Evolutionary conservation across 1,140 invertebrate genomes (phyloP).

Genomic region (Lerema accius): DNA sequence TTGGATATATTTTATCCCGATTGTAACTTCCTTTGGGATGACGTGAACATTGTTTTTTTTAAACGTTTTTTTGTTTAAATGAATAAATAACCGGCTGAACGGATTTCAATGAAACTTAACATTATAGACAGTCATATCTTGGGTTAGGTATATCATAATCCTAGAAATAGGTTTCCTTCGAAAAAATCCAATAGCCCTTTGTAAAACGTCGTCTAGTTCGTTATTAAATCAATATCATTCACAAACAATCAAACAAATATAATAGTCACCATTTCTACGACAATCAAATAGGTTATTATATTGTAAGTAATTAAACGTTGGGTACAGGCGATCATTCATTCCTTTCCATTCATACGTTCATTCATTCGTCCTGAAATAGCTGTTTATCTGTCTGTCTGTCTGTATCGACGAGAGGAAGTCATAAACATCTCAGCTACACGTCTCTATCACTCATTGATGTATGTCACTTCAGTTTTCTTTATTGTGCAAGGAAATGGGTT

Average conservation of each 20-base stretch:
- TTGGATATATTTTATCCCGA: too few relatives aligned
- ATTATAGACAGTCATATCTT: too few relatives aligned
- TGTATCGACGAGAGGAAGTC: slow-evolving; percentile 57
- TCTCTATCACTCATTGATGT: slow-evolving; percentile 55
- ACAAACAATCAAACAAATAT: neutral
- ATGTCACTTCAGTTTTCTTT: slow-evolving; percentile 53
- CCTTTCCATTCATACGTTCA: slow-evolving; percentile 55
- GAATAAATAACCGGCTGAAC: too few relatives aligned
- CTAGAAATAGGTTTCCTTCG: too few relatives aligned
- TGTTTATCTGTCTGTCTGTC: slow-evolving; percentile 54
- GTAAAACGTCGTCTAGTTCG: too few relatives aligned
- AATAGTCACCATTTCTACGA: slow-evolving; percentile 11
- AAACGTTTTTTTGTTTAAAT: too few relatives aligned
- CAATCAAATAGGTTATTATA: slow-evolving; percentile 1
- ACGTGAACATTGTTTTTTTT: too few relatives aligned
- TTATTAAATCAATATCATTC: too few relatives aligned
- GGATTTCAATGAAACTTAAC: too few relatives aligned
- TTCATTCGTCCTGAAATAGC: slow-evolving; percentile 62
- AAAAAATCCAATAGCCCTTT: too few relatives aligned
- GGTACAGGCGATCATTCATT: slow-evolving; percentile 58
- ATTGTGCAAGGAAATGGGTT: slow-evolving; percentile 35
- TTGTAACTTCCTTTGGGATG: too few relatives aligned
- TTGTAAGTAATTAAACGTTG: slow-evolving; percentile 37
- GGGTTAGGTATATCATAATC: too few relatives aligned
- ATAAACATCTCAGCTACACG: slow-evolving; percentile 62